Conservation (phyloP, 2,888 invertebrate species). For the Aspidiotus destructor region DNA sequence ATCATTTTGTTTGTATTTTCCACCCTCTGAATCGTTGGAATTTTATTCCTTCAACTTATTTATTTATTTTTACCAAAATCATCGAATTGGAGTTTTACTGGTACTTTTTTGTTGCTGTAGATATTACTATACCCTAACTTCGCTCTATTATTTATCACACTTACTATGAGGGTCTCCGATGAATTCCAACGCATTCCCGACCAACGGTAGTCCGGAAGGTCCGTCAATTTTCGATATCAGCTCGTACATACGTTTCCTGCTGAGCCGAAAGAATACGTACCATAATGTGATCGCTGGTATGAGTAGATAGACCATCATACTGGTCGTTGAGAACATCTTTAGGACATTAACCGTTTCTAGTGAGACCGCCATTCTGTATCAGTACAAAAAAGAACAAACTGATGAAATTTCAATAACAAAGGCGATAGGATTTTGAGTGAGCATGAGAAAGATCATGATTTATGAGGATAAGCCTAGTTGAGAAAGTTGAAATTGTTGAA, state of each 20-base stretch:
- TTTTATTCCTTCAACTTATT: too few relatives aligned
- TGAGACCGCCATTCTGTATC: constrained; percentile 33
- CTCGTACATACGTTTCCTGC: constrained; percentile 46
- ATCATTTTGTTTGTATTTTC: too few relatives aligned
- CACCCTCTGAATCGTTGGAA: too few relatives aligned
- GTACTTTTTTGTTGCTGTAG: not conserved
- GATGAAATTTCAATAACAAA: not conserved
- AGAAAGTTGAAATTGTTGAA: too few relatives aligned
- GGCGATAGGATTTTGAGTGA: not conserved
- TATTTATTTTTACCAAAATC: too few relatives aligned
- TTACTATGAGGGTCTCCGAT: constrained; percentile 50
- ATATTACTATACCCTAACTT: not conserved
- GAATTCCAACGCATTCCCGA: constrained; percentile 67
- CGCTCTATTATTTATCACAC: constrained; percentile 2
- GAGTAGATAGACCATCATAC: constrained; percentile 61
- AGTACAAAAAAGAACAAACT: not conserved
- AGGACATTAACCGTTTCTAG: constrained; percentile 39
- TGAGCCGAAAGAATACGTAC: constrained; percentile 60
- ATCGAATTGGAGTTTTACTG: too few relatives aligned
- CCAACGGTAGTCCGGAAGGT: constrained; percentile 58
- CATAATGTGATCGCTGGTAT: constrained; percentile 60
- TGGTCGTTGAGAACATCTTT: constrained; percentile 53
- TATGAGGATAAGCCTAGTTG: too few relatives aligned
- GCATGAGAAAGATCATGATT: too few relatives aligned
- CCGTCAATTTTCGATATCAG: constrained; percentile 63